Conservation (phyloP, 2,797 vertebrate species). For the Darevskia mixta region DNA sequence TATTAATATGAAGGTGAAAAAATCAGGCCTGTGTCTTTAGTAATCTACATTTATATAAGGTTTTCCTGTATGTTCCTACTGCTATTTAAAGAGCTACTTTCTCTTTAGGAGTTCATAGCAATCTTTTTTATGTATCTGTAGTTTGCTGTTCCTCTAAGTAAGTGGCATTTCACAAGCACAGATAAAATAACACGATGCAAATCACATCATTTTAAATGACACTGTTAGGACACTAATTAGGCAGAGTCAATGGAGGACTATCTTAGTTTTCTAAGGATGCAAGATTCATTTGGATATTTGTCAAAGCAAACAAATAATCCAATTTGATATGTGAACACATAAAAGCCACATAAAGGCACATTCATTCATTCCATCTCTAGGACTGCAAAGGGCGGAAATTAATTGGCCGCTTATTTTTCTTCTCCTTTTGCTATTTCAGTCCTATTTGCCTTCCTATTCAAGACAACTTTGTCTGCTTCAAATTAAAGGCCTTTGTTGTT, state of each 20-base stretch:
- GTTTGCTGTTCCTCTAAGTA: neutral
- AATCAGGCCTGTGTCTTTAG: neutral
- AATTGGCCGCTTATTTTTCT: neutral
- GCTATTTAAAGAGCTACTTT: neutral
- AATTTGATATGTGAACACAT: neutral
- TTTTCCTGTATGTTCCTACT: neutral
- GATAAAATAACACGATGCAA: neutral
- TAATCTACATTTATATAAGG: neutral
- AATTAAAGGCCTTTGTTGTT: neutral
- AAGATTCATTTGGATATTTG: neutral
- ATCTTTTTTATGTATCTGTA: neutral
- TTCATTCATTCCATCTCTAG: neutral
- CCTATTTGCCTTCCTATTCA: neutral
- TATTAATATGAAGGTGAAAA: constrained; percentile 4
- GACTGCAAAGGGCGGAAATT: neutral
- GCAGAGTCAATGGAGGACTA: neutral
- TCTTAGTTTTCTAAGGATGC: neutral
- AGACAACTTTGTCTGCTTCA: neutral
- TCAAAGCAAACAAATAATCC: neutral
- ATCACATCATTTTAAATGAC: neutral
- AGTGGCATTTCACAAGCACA: neutral
- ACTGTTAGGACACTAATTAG: neutral
- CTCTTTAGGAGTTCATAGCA: neutral
- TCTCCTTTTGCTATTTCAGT: neutral
- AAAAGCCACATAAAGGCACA: neutral